These are phyloP conservation scores for Hylaeus anthracinus DNA, from an alignment of 1,140 invertebrate genomes.

Conservation along the genomic window DNA sequence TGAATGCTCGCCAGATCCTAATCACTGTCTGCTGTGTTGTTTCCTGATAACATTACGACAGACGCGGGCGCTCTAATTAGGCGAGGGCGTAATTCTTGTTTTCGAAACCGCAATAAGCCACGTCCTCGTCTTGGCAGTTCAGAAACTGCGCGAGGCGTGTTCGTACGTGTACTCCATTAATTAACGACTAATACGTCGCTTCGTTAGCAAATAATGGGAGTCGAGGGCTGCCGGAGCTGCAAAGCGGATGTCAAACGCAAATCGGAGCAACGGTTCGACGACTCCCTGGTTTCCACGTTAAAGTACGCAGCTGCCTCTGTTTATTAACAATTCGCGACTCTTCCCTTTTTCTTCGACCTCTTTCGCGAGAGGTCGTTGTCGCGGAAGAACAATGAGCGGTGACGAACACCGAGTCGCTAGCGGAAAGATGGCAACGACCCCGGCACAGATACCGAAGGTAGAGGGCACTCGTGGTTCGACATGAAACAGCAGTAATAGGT, in stretches of 20 bases:
- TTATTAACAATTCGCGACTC: slow-evolving; percentile 49
- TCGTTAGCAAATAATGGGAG: slow-evolving; percentile 51
- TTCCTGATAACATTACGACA: slow-evolving; percentile 2
- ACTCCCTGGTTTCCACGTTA: slow-evolving; percentile 1
- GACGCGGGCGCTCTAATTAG: slow-evolving; percentile 45
- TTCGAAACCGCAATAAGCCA: neutral
- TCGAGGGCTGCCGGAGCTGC: neutral
- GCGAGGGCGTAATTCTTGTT: slow-evolving; percentile 16
- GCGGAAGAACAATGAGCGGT: slow-evolving; percentile 23
- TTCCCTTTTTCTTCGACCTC: slow-evolving; percentile 21
- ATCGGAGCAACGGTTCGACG: slow-evolving; percentile 45
- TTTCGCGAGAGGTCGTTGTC: slow-evolving; percentile 42
- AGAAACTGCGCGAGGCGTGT: slow-evolving; percentile 8
- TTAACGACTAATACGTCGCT: slow-evolving; percentile 59
- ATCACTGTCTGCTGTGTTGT: slow-evolving; percentile 10
- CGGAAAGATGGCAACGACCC: slow-evolving; percentile 36
- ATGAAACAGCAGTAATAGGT: slow-evolving; percentile 1
- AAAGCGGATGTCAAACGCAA: slow-evolving; percentile 27
- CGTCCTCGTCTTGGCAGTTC: neutral
- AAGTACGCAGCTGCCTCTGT: slow-evolving; percentile 23
- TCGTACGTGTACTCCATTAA: slow-evolving; percentile 50
- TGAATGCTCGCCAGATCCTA: neutral
- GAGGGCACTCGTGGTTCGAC: neutral
- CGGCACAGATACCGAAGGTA: slow-evolving; percentile 7
- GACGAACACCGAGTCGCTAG: slow-evolving; percentile 15